A percentile compares a stretch with the other conserved stretches of the same genome.
These are phyloP conservation scores for Coregonus suidteri DNA, from an alignment of 2,797 vertebrate genomes.

Conservation along the genomic window DNA sequence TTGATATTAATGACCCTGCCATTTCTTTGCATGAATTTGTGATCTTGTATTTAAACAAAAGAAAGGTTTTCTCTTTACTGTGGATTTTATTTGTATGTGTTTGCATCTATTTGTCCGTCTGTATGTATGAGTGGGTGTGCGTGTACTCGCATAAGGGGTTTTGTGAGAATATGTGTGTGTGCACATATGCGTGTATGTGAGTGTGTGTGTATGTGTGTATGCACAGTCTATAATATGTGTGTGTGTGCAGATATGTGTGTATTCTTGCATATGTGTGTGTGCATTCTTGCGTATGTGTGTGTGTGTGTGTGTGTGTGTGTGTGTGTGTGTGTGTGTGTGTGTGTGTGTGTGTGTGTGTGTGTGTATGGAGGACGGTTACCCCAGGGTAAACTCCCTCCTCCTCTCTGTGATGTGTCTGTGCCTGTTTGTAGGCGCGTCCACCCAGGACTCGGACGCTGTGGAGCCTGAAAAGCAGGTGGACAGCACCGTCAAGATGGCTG, in stretches of 20 bases:
- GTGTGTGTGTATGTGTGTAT: slow-evolving; percentile 14
- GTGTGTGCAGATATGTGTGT: neutral
- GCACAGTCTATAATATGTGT: neutral
- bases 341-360: neutral
- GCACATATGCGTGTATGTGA: neutral
- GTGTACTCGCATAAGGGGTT: neutral
- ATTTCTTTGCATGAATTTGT: slow-evolving; percentile 19
- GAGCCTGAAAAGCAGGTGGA: slow-evolving; percentile 97
- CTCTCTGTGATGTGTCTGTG: slow-evolving; percentile 52
- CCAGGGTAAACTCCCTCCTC: slow-evolving; percentile 45
- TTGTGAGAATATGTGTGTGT: neutral
- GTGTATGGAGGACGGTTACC: slow-evolving; percentile 16
- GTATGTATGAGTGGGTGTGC: neutral
- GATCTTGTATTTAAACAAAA: slow-evolving; percentile 26
- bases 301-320: neutral
- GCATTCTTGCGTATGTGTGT: slow-evolving; percentile 15
- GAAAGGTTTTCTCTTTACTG: slow-evolving; percentile 8
- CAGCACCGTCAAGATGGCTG: slow-evolving; percentile 94
- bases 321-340: slow-evolving; percentile 6
- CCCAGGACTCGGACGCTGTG: slow-evolving; percentile 93
- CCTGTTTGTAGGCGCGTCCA: slow-evolving; percentile 85
- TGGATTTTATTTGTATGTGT: slow-evolving; percentile 1
- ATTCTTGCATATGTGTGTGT: slow-evolving; percentile 7
- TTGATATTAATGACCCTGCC: slow-evolving; percentile 7
- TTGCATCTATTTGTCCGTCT: slow-evolving; percentile 18